These are phyloP conservation scores for Ia io DNA, from an alignment of 2,113 vertebrate genomes.

Conservation along the genomic window DNA sequence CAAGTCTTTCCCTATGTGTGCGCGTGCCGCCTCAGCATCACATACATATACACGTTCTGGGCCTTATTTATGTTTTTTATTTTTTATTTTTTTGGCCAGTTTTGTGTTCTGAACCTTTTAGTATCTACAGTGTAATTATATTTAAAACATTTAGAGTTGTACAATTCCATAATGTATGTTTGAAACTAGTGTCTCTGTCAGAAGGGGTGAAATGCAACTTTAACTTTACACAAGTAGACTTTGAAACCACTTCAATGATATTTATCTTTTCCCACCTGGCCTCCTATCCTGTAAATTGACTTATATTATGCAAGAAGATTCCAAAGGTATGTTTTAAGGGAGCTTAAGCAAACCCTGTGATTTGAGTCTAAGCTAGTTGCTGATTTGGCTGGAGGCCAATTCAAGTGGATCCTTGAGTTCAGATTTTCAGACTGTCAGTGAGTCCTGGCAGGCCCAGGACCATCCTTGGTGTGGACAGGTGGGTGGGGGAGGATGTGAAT, in stretches of 20 bases:
- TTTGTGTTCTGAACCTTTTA: not conserved
- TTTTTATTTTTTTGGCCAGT: not conserved
- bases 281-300: not conserved
- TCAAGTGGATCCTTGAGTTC: not conserved
- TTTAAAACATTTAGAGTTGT: not conserved
- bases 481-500: not conserved
- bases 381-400: not conserved
- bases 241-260: not conserved
- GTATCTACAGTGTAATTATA: not conserved
- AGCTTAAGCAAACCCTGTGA: not conserved
- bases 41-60: not conserved
- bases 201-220: not conserved
- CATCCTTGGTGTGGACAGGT: not conserved
- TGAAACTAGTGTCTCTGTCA: not conserved
- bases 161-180: not conserved
- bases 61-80: not conserved
- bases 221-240: not conserved
- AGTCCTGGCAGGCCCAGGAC: not conserved
- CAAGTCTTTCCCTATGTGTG: fast-evolving
- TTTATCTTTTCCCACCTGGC: not conserved
- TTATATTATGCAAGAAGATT: slow-evolving; percentile 4
- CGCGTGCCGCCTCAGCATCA: not conserved
- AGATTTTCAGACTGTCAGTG: not conserved
- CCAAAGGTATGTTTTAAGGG: not conserved
- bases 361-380: not conserved